Evolutionary conservation across 2,797 vertebrate species (phyloP).

Genomic region (Chaenodraco wilsoni): DNA sequence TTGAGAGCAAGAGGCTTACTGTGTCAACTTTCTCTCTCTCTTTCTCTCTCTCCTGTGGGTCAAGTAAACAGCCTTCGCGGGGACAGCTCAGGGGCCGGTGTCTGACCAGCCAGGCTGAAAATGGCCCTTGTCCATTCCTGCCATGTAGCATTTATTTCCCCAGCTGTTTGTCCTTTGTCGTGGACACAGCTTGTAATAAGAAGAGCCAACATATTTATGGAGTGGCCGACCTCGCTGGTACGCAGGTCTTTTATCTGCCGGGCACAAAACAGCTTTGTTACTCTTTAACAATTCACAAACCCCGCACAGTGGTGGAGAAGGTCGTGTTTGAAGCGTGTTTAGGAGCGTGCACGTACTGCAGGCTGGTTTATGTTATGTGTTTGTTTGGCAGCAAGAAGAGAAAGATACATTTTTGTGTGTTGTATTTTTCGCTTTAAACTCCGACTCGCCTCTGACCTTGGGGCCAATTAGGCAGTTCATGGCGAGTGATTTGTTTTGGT

Average conservation of each 20-base stretch:
- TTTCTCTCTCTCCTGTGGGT: constrained; percentile 79
- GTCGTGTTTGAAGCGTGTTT: constrained; percentile 19
- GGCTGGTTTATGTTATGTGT: constrained; percentile 14
- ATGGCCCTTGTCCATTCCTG: constrained; percentile 87
- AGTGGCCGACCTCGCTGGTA: constrained; percentile 82
- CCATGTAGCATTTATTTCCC: constrained; percentile 86
- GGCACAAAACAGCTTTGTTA: constrained; percentile 84
- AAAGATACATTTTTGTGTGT: constrained; percentile 30
- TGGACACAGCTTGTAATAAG: constrained; percentile 86
- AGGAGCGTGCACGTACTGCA: constrained; percentile 13
- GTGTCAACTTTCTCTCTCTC: constrained; percentile 73
- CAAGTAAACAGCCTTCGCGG: constrained; percentile 85
- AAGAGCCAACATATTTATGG: constrained; percentile 88
- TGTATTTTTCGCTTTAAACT: constrained; percentile 41
- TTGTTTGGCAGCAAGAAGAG: constrained; percentile 29
- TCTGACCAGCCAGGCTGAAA: constrained; percentile 88
- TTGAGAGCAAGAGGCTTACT: constrained; percentile 66
- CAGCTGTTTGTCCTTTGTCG: constrained; percentile 87
- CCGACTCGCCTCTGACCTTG: constrained; percentile 63
- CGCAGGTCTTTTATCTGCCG: constrained; percentile 78
- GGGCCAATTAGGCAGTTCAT: constrained; percentile 74
- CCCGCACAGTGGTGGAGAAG: constrained; percentile 40
- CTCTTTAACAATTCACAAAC: constrained; percentile 79
- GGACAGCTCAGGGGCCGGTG: constrained; percentile 85
- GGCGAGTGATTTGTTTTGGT: constrained; percentile 72